Base-by-base conservation (phyloP, 2,797 vertebrate genomes). In the Rhabdophis nuchalis region DNA sequence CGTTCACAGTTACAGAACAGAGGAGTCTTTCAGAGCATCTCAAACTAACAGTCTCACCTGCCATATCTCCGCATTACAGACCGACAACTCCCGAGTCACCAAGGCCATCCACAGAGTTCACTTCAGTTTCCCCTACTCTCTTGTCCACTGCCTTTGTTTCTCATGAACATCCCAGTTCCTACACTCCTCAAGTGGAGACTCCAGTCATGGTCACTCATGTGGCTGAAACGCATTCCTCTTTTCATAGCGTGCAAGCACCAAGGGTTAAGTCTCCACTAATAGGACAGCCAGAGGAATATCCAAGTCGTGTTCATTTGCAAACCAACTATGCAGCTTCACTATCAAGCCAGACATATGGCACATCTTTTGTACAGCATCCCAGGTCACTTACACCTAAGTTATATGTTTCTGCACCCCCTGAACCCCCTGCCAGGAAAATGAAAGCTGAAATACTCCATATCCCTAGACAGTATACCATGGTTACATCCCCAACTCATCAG, bases 11-110 rank as follows among this genome's bases (percentile, higher is more conserved):
- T 14, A 91, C 94, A 0, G 98, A 97, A 95, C 96, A 93, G 57
- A 95, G 96, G 77, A 95, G 96, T 89, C 95, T 97, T 9, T 97
- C 96, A 0, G 92, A 97, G 0, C 98, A 97, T 1, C 90, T 97
- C 87, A 88, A 9, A 32, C 88, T 96, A 86, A 93, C 93, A 0
- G n/a, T 89, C 14, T 95, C 94, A 12, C 7, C 96, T 0, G 94
- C 94, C 11, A 14, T 89, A 20, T 91, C 95, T 18, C 92, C 93
- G 0, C 89, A 92, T 1, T 91, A 93, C 2, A 57, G 93, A 57
- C 92, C 93, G 60, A 88, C 0, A 8, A 68, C 89, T 90, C 56
- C 94, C 0, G 90, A 95, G 32, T 23, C 90, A 50, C 91, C 57
- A 0, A 90, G 95, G 89, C 92, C 94, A 82, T 86, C 88, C 7